A percentile compares a stretch with the other conserved stretches of the same genome.
phyloP scores from a whole-genome alignment of 2,797 vertebrate genomes.

The Macroramphosus scolopax region DNA sequence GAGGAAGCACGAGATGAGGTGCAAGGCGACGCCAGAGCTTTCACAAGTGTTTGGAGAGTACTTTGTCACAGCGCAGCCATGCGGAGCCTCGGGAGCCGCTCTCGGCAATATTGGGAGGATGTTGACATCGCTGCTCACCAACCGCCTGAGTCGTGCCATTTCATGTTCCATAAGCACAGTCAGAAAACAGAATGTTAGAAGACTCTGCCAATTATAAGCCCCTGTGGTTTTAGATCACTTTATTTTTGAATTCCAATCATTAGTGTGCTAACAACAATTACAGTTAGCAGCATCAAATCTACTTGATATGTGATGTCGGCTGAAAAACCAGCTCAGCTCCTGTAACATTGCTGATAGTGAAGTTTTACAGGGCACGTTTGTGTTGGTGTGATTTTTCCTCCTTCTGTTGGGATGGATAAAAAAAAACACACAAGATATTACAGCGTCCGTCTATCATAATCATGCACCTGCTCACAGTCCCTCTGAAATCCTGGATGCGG shows the following conservation, averaged over 20 bases:
- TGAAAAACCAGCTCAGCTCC: constrained; percentile 54
- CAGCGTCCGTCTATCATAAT: constrained; percentile 67
- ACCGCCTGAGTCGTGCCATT: constrained; percentile 21
- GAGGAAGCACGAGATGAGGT: constrained; percentile 40
- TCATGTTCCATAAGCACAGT: constrained; percentile 13
- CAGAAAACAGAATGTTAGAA: constrained; percentile 9
- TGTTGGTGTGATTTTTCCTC: constrained; percentile 51
- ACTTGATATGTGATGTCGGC: no score
- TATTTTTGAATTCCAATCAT: no score
- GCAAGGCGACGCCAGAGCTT: constrained; percentile 56
- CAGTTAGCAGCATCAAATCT: no score
- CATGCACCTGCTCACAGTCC: constrained; percentile 68
- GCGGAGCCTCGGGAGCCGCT: constrained; percentile 58
- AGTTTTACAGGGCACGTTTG: constrained; percentile 56
- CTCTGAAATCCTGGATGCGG: constrained; percentile 56
- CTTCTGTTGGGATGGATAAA: constrained; percentile 42
- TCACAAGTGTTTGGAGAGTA: constrained; percentile 45
- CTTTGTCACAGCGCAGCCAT: constrained; percentile 53
- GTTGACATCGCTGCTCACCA: constrained; percentile 53
- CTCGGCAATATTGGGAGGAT: constrained; percentile 56
- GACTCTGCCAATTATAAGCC: background rate
- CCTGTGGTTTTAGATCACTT: no score
- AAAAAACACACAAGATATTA: constrained; percentile 56
- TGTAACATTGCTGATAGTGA: constrained; percentile 48
- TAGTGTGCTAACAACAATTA: constrained; percentile 18